Base-by-base conservation (phyloP, 2,888 invertebrate genomes). In the Catocala nupta region DNA sequence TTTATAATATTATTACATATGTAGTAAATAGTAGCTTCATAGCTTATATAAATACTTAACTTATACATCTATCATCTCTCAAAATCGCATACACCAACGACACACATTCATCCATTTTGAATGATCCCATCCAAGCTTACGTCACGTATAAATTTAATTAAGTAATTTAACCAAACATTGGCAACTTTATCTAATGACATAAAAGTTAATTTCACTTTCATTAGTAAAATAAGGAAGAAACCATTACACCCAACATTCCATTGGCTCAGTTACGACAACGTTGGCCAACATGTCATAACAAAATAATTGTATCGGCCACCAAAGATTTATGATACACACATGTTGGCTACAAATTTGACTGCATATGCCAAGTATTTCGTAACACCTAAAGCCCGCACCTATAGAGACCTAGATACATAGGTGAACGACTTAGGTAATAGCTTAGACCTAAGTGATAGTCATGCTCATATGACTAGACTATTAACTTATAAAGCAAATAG, bases 361-460 rank as follows among this genome's bases (percentile, higher is more conserved):
- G 53, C 36, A 55, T 42, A 43, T n/a, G 63, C 60, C 64, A 56
- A 45, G 60, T 47, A 48, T 82, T 79, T 83, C 70, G 69, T 74
- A 80, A 85, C 71, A 78, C 36, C 39, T 63, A 70, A 80, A 71
- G 71, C 81, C 81, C 80, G 77, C 83, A 78, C 80, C 76, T 64
- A 73, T 71, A 69, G 56, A 65, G 72, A 82, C 85, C 87, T 65
- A 87, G 78, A 79, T 87, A 78, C 85, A 87, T 83, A 83, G 78
- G 75, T 77, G 70, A 85, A 79, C 75, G 63, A 80, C 78, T 82
- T 82, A 67, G 64, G 79, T 76, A 83, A 83, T 77, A 71, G 65
- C 70, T 68, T 52, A 60, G 63, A 68, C 61, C 70, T 73, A 66
- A 64, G 43, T 52, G 25, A 57, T 59, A 55, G 55, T 61, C 59